These are phyloP conservation scores for Myzus persicae DNA, from an alignment of 1,140 invertebrate genomes.

Conservation along the genomic window DNA sequence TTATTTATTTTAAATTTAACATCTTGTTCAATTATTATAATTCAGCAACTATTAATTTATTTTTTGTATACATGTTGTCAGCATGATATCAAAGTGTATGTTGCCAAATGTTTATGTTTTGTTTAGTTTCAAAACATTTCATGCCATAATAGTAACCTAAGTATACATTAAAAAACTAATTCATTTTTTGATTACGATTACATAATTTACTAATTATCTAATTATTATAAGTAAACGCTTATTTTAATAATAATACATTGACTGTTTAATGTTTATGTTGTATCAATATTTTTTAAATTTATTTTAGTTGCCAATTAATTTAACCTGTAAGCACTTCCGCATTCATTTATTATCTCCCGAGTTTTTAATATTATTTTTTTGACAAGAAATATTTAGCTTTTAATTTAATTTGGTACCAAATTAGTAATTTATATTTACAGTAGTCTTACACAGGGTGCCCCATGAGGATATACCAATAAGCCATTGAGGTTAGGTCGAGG, in stretches of 20 bases:
- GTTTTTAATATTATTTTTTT: neutral
- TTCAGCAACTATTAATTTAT: neutral
- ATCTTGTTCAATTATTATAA: neutral
- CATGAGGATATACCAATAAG: too few relatives aligned
- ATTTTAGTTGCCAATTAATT: slow-evolving; percentile 14
- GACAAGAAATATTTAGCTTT: neutral
- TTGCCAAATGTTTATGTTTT: slow-evolving; percentile 11
- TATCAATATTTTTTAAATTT: neutral
- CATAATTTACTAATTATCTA: neutral
- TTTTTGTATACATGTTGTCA: slow-evolving; percentile 8
- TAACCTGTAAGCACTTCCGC: neutral
- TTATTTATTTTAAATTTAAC: slow-evolving; percentile 36
- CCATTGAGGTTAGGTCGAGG: too few relatives aligned
- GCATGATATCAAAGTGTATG: slow-evolving; percentile 12
- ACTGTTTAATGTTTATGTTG: slow-evolving; percentile 2
- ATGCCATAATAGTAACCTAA: slow-evolving; percentile 43
- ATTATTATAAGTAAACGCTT: slow-evolving; percentile 15
- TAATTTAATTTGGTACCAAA: neutral
- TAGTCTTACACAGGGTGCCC: too few relatives aligned
- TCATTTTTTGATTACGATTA: neutral
- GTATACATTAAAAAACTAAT: neutral
- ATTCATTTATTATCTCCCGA: neutral
- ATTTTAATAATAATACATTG: slow-evolving; percentile 16
- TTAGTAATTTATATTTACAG: neutral
- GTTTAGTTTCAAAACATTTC: slow-evolving; percentile 5